These are phyloP conservation scores for Eristalis arbustorum DNA, from an alignment of 2,888 invertebrate species.

Conservation along the genomic window DNA sequence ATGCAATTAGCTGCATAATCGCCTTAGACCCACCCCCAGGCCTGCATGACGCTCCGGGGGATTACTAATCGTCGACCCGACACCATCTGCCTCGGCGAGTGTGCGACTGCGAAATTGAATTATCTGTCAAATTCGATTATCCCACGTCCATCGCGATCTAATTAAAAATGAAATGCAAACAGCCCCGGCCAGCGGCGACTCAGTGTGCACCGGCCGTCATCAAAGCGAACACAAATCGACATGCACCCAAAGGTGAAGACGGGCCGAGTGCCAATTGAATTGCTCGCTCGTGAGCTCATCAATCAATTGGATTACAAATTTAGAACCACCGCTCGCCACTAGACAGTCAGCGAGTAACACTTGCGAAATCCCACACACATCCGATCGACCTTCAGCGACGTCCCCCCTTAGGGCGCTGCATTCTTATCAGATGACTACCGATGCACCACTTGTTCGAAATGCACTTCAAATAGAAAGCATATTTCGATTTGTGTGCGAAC, in stretches of 20 bases:
- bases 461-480: background rate
- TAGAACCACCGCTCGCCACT: conserved; percentile 41
- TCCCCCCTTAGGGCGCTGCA: no score
- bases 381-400: background rate
- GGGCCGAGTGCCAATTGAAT: conserved; percentile 68
- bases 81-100: background rate
- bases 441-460: background rate
- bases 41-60: background rate
- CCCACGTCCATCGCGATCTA: conserved; percentile 15
- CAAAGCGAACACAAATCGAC: conserved; percentile 37
- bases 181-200: background rate
- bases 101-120: conserved; percentile 10
- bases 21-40: background rate
- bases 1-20: background rate
- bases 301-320: conserved; percentile 59
- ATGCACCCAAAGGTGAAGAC: conserved; percentile 41
- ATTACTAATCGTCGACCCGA: background rate
- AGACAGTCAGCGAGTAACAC: conserved; percentile 23
- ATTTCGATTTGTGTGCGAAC: background rate
- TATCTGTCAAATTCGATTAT: conserved; percentile 45
- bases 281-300: conserved; percentile 65
- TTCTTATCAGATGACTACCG: conserved; percentile 41
- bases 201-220: conserved; percentile 1
- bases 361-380: background rate
- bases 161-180: conserved; percentile 46